phyloP scores from a whole-genome alignment of 2,888 invertebrate genomes.

The Acanthosepion esculentum region DNA sequence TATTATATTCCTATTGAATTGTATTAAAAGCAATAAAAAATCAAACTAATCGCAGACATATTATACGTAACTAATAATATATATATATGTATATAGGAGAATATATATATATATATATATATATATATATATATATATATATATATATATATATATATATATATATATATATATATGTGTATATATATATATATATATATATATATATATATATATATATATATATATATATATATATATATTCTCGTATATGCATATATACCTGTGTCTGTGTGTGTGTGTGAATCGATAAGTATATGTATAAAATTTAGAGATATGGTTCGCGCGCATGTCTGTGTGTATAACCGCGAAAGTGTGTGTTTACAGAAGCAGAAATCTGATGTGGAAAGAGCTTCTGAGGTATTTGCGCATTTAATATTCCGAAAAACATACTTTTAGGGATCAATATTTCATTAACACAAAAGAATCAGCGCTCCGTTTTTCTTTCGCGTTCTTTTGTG shows the following conservation, averaged over 20 bases:
- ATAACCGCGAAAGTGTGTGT: too few relatives aligned
- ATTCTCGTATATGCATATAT: not conserved
- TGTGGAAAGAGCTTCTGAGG: too few relatives aligned
- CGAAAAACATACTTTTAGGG: not conserved
- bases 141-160: not conserved
- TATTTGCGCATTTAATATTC: not conserved
- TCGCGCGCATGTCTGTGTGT: not conserved
- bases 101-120: not conserved
- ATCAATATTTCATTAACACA: slow-evolving; percentile 2
- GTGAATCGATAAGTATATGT: too few relatives aligned
- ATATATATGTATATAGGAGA: not conserved
- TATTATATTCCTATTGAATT: not conserved
- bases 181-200: not conserved
- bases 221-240: slow-evolving; percentile 18
- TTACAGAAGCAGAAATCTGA: too few relatives aligned
- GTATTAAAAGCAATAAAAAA: not conserved
- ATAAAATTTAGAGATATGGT: too few relatives aligned
- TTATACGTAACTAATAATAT: not conserved
- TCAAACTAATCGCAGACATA: not conserved
- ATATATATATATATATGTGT: not conserved
- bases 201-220: not conserved
- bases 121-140: not conserved
- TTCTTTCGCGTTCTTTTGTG: not conserved
- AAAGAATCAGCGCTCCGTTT: not conserved
- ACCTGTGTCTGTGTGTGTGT: not conserved